Percentiles rank a stretch among this genome's conserved stretches.
These are phyloP conservation scores for Netelia melanura DNA, from an alignment of 2,888 invertebrate species.

Conservation along the genomic window DNA sequence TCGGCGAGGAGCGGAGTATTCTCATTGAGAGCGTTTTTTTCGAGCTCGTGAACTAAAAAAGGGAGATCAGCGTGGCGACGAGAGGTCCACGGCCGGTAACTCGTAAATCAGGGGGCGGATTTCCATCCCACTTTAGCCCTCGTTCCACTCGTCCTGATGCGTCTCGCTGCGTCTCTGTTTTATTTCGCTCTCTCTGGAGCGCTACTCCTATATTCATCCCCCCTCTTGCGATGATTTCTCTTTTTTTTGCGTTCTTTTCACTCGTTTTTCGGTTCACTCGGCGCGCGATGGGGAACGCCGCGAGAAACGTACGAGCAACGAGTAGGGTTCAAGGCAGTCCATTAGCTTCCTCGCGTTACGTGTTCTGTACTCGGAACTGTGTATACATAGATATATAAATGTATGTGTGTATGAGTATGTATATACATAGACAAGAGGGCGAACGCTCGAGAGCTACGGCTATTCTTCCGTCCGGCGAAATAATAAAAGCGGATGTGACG, in stretches of 20 bases:
- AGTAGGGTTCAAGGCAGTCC: slow-evolving; percentile 74
- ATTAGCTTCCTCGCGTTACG: slow-evolving; percentile 62
- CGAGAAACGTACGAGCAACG: slow-evolving; percentile 50
- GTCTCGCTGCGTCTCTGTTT: slow-evolving; percentile 51
- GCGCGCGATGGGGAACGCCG: slow-evolving; percentile 27
- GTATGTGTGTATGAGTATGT: neutral
- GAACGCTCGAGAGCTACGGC: slow-evolving; percentile 41
- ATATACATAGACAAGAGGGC: neutral
- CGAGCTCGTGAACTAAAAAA: neutral
- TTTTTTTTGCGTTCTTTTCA: slow-evolving; percentile 30
- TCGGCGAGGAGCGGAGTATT: neutral
- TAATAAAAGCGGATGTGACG: slow-evolving; percentile 79
- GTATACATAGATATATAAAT: slow-evolving; percentile 9
- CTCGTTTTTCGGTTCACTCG: slow-evolving; percentile 64
- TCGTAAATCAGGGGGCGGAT: slow-evolving; percentile 64
- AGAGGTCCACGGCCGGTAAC: slow-evolving; percentile 33
- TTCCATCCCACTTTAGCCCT: slow-evolving; percentile 53
- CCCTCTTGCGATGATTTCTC: slow-evolving; percentile 32
- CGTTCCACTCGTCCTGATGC: neutral
- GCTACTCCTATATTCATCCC: slow-evolving; percentile 25
- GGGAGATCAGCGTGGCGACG: neutral
- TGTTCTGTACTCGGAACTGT: slow-evolving; percentile 21
- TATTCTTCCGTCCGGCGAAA: slow-evolving; percentile 70
- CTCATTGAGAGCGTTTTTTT: slow-evolving; percentile 8
- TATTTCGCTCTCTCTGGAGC: slow-evolving; percentile 59